Evolutionary conservation across 2,888 invertebrate genomes (phyloP), one percentile per base, ranked within the genome.

Genomic region (Aromia moschata): DNA sequence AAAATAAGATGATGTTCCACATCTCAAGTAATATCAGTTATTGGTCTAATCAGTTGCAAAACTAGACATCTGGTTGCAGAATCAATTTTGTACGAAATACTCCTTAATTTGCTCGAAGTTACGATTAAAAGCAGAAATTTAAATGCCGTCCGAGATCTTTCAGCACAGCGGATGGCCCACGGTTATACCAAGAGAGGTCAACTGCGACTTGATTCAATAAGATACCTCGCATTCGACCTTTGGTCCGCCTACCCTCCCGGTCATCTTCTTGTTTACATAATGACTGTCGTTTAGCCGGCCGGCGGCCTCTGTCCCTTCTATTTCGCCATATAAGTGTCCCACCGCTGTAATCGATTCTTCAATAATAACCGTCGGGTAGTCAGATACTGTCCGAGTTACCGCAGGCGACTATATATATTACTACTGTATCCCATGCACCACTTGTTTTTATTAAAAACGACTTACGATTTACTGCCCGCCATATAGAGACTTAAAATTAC

Each of bases 251-350:
- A 63, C 70, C 71, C 73, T 69, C 60, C 56, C 68, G 72, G 72
- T 72, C 75, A 73, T 75, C 76, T 75, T 74, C 77, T 78, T 78
- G 77, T 79, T 79, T 79, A 78, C 79, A 79, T 79, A 79, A 79
- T 79, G 79, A 78, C 77, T n/a, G 73, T 75, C 77, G 77, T 79
- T 79, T 77, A 75, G 38, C 76, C 70, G 74, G 74, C 73, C 73
- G 74, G 76, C 69, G 77, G 73, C 70, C 72, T 73, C 72, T 67
- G 74, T 74, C 74, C 74, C 55, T 55, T 59, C 49, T 59, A 59
- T 59, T 55, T 55, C 73, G 74, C 49, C 47, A 49, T 49, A 44
- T 58, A 59, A 59, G 51, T 59, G 59, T 59, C 59, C 59, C 55
- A 49, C 16, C 45, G 54, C 55, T 55, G 51, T 59, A 59, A 59